Evolutionary conservation across 2,113 vertebrate species (phyloP), one percentile per base, ranked within the genome.

Genomic region (Neoarius graeffei): DNA sequence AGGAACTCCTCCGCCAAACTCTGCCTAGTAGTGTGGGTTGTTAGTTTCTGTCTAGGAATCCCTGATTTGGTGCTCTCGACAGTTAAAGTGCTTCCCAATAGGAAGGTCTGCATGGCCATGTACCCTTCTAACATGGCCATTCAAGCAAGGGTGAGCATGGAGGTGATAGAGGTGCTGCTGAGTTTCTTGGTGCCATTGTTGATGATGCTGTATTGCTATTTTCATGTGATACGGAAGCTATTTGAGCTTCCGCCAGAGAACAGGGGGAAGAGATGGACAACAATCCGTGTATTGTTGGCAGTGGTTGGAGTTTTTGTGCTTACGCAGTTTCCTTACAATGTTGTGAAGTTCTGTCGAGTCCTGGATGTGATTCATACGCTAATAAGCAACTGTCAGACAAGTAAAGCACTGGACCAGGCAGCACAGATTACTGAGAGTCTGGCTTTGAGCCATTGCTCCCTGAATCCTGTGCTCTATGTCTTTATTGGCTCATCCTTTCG

Each of bases 281-380:
- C 96, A 27, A 93, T 99, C 27, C 91, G 89, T 30, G 96, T 99
- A 48, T 93, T 99, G 66, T 87, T 98, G 15, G 93, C 93, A 6
- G 96, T 98, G 0, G 97, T 98, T 17, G 93, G 93, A 0, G 91
- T 95, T 60, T 99, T 99, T 87, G 93, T 99, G 25, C 69, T 95
- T 85, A 98, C 97, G 11, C 98, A 99, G 93, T 90, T 99, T 66
- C 98, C 98, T 4, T 99, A 97, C 74, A 99, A 98, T 62, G 88
- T 95, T 0, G 66, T 99, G 81, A 98, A 98, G 93, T 92, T 98
- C 89, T 97, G 95, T 87, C 91, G 93, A 56, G 95, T 96, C n/a
- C 94, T 97, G 84, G 96, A 99, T 82, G 91, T 93, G 0, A 95
- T 97, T 92, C 97, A 97, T 85, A 27, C n/a, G 23, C 71, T 98